Conservation (phyloP, 1,140 invertebrate genomes). For the Pristionchus pacificus region DNA sequence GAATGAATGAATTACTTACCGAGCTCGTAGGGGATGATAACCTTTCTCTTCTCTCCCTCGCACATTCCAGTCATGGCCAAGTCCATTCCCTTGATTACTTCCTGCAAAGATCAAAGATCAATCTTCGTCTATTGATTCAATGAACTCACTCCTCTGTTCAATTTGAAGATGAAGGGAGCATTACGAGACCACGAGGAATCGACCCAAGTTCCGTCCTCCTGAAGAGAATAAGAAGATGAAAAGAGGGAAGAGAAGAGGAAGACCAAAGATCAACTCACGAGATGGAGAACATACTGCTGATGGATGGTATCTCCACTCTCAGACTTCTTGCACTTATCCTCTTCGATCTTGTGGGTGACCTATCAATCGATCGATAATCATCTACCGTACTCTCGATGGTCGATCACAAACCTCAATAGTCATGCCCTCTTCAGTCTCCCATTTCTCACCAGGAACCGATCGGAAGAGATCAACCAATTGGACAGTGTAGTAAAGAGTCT, state of each 20-base stretch:
- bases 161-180: constrained; percentile 52
- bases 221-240: too few species aligned
- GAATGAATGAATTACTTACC: constrained; percentile 26
- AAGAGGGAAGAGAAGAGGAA: too few species aligned
- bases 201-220: constrained; percentile 54
- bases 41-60: constrained; percentile 52
- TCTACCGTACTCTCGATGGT: constrained; percentile 10
- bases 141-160: constrained; percentile 26
- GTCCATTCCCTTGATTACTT: constrained; percentile 53
- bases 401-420: constrained; percentile 38
- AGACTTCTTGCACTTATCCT: constrained; percentile 52
- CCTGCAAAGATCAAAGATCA: constrained; percentile 20
- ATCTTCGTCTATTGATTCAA: neutral
- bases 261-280: constrained; percentile 9
- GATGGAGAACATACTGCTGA: constrained; percentile 54
- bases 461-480: constrained; percentile 54
- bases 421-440: constrained; percentile 53
- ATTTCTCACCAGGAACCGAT: constrained; percentile 42
- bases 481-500: constrained; percentile 54
- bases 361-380: neutral
- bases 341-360: constrained; percentile 52
- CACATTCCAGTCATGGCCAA: constrained; percentile 56
- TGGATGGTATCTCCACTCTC: constrained; percentile 52
- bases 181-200: constrained; percentile 52
- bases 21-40: constrained; percentile 47